Evolutionary conservation across 2,888 invertebrate species (phyloP).

Genomic region (Acrobasis repandana): DNA sequence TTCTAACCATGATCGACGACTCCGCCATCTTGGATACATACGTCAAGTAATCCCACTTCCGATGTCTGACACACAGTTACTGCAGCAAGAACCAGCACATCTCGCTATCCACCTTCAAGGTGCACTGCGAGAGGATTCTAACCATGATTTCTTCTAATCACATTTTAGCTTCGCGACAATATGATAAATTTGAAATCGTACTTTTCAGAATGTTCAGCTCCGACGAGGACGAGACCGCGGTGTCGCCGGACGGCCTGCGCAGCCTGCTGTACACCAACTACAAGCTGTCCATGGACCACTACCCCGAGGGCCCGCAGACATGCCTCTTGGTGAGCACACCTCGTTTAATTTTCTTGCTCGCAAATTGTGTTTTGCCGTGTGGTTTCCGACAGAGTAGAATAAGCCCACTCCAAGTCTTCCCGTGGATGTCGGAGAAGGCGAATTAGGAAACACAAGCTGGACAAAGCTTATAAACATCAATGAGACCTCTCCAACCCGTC

Average conservation of each 20-base stretch:
- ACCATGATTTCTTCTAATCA: too few species aligned
- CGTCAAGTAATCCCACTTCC: conserved; percentile 71
- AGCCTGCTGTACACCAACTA: conserved; percentile 88
- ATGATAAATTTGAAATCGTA: background rate
- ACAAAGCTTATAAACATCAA: too few species aligned
- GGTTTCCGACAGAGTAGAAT: too few species aligned
- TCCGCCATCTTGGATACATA: conserved; percentile 85
- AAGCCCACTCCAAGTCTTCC: too few species aligned
- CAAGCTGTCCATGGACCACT: conserved; percentile 91
- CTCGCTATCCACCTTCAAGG: conserved; percentile 85
- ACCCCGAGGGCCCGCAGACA: conserved; percentile 85
- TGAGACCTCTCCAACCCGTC: too few species aligned
- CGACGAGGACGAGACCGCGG: conserved; percentile 78
- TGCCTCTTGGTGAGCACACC: conserved; percentile 77
- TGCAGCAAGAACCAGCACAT: conserved; percentile 84
- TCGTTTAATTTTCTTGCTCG: too few species aligned
- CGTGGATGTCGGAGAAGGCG: too few species aligned
- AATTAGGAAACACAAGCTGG: too few species aligned
- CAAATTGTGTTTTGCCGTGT: too few species aligned
- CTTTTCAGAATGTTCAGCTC: conserved; percentile 80
- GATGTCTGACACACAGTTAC: background rate
- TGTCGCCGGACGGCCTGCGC: conserved; percentile 85
- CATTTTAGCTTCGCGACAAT: too few species aligned
- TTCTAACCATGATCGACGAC: conserved; percentile 83
- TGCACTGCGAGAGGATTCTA: conserved; percentile 87